Evolutionary conservation across 2,797 vertebrate genomes (phyloP).

Genomic region (Sciaenops ocellatus): DNA sequence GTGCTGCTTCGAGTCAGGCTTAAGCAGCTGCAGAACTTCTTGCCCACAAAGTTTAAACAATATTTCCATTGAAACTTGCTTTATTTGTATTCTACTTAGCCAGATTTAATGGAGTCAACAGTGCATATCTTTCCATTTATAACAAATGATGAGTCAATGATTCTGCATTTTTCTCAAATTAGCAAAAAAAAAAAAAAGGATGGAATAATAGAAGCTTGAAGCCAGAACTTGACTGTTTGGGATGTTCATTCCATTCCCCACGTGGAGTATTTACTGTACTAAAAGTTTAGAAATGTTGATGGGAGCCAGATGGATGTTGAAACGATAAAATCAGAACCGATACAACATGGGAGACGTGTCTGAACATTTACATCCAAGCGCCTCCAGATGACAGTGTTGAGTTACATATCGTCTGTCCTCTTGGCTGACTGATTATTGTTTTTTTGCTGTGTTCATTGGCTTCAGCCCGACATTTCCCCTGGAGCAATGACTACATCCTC

Average conservation of each 20-base stretch:
- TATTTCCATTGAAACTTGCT: neutral
- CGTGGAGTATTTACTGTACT: neutral
- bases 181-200: neutral
- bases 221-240: neutral
- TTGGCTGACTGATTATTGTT: conserved; percentile 10
- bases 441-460: conserved; percentile 25
- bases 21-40: neutral
- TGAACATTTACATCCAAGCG: conserved; percentile 11
- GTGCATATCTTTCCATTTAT: neutral
- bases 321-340: neutral
- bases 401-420: conserved; percentile 10
- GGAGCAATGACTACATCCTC: conserved; percentile 45
- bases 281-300: conserved; percentile 13
- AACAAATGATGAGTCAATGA: conserved; percentile 2
- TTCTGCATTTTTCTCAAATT: neutral
- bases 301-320: conserved; percentile 25
- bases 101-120: neutral
- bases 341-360: neutral
- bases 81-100: neutral
- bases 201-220: neutral
- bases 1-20: neutral
- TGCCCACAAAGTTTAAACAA: neutral
- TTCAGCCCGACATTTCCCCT: conserved; percentile 37
- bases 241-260: conserved; percentile 1
- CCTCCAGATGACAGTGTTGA: conserved; percentile 76